Evolutionary conservation across 2,113 vertebrate genomes (phyloP).

Genomic region (Oplegnathus fasciatus): DNA sequence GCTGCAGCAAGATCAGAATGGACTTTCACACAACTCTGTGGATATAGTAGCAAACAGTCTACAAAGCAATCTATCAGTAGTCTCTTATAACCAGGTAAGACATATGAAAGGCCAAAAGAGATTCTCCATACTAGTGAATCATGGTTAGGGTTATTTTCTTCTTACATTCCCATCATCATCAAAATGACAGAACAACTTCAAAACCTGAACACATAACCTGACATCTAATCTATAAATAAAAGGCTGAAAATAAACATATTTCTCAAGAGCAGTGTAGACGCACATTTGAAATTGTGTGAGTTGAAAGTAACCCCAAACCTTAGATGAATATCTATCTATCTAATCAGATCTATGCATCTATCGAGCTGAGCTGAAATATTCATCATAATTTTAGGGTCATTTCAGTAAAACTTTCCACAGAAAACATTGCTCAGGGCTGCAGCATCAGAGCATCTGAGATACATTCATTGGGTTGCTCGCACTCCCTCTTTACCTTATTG

Average conservation of each 20-base stretch:
- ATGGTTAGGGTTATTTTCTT: background rate
- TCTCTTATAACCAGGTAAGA: constrained; percentile 99
- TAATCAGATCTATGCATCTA: too few species aligned
- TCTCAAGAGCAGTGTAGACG: background rate
- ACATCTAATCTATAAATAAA: background rate
- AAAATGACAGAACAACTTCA: background rate
- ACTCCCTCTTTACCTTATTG: too few species aligned
- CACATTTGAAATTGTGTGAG: background rate
- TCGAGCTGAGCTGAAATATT: background rate
- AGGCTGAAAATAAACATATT: background rate
- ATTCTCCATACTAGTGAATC: background rate
- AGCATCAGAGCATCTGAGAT: too few species aligned
- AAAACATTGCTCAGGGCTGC: background rate
- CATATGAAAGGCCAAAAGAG: background rate
- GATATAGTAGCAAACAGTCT: constrained; percentile 98
- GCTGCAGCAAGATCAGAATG: constrained; percentile 98
- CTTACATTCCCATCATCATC: background rate
- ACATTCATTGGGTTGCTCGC: background rate
- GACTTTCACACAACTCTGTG: constrained; percentile 99
- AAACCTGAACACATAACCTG: too few species aligned
- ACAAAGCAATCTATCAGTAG: constrained; percentile 98
- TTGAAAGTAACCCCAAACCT: background rate
- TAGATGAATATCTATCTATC: background rate
- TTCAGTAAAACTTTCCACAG: background rate
- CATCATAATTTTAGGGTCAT: background rate